Evolutionary conservation across 2,888 invertebrate genomes (phyloP), one percentile per base, ranked within the genome.

Genomic region (Hydroisotoma schaefferi): DNA sequence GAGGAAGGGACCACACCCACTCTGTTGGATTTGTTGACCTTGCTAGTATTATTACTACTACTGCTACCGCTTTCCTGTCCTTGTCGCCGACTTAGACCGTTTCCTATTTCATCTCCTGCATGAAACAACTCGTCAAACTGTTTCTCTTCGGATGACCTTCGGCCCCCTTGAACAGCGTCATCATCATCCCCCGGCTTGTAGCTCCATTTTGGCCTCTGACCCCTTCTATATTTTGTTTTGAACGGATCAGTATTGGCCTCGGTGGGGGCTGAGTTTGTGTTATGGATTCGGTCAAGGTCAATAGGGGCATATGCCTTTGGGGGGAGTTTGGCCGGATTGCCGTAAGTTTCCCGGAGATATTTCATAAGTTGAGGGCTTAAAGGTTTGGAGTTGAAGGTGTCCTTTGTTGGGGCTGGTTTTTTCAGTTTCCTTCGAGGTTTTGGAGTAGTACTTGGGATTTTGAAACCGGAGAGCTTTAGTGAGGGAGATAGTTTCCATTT

Each of bases 321-420:
- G 25, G 46, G 46, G 10, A 46, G 20, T 25, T 20, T 8, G 6
- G 25, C 62, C 18, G 58, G 55, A 37, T 57, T 60, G 48, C 63
- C 63, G 28, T 63, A 63, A 10, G 46, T 54, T 28, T 63, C 63
- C 10, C 47, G 28, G 1, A 63, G 44, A 53, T 60, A 63, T 15
- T 59, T 33, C 4, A 63, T 60, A 6, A 63, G 52, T 49, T 60
- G 59, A 2, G 57, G 57, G 44, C 60, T 60, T 37, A 63, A 44
- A 2, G 63, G 59, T 27, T 59, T 59, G 27, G 28, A n/a, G 20
- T 28, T 28, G 10, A 28, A 26, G n/a, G 49, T 6, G 25, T 49
- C 29, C 28, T 49, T 47, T 23, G 47, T 47, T 8, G 47, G 47
- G n/a, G 8, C 26, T 5, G 8, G 47, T 22, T 10, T 15, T 8